Percentiles rank a stretch among this genome's conserved stretches.
Conservation (phyloP, 2,888 invertebrate genomes). For the Nebria salina region DNA sequence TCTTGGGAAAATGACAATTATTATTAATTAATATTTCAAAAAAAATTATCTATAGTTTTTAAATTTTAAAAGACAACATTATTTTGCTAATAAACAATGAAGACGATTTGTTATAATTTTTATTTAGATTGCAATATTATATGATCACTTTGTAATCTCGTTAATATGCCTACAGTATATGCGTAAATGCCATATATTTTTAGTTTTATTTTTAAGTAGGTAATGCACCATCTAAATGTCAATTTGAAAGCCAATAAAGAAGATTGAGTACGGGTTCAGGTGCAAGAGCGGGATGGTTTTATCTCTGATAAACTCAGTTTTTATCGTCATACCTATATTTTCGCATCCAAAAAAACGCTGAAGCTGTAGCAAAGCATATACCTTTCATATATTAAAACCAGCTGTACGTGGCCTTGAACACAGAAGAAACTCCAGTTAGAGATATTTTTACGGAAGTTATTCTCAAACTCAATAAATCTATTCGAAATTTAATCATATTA, state of each 20-base stretch:
- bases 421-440: background rate
- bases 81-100: too few species aligned
- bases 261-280: slow-evolving; percentile 36
- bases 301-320: slow-evolving; percentile 34
- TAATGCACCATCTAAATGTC: slow-evolving; percentile 42
- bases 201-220: slow-evolving; percentile 8
- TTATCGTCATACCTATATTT: slow-evolving; percentile 15
- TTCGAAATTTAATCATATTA: background rate
- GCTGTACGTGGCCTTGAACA: background rate
- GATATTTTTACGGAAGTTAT: background rate
- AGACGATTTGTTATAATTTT: too few species aligned
- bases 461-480: background rate
- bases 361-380: background rate
- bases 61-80: too few species aligned
- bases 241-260: slow-evolving; percentile 42
- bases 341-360: background rate
- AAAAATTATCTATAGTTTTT: too few species aligned
- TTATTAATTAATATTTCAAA: too few species aligned
- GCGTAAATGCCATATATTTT: background rate
- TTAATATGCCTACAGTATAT: background rate
- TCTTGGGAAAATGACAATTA: too few species aligned
- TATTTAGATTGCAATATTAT: too few species aligned
- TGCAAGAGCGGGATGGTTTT: slow-evolving; percentile 23
- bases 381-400: background rate
- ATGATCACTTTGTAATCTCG: too few species aligned